A percentile compares a stretch with the other conserved stretches of the same genome.
Conservation (phyloP, 53 echinoderm and acorn worm genomes). For the Antedon mediterranea region DNA sequence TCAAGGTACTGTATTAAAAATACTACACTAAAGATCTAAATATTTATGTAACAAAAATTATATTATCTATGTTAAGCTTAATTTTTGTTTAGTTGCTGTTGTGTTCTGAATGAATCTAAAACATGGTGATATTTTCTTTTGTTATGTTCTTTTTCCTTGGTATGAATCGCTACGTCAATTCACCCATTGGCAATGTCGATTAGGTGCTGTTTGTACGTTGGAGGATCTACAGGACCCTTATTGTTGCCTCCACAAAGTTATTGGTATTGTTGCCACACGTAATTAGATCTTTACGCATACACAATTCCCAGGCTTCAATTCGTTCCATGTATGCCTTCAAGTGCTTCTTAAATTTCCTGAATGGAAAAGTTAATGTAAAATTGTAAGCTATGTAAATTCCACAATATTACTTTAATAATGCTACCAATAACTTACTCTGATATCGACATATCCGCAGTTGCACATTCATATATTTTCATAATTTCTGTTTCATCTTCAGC, state of each 20-base stretch:
- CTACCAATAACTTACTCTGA: constrained; percentile 19
- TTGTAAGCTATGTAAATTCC: too few species aligned
- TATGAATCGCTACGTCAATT: constrained; percentile 18
- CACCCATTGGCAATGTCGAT: constrained; percentile 33
- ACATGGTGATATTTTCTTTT: constrained; percentile 5
- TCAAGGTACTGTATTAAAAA: too few species aligned
- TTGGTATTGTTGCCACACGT: constrained; percentile 46
- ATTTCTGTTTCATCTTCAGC: constrained; percentile 1
- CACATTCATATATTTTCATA: constrained; percentile 17
- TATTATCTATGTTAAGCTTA: too few species aligned
- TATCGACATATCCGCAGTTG: constrained; percentile 17
- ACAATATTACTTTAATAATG: too few species aligned
- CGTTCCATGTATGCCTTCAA: constrained; percentile 15
- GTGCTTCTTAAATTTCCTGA: constrained; percentile 41
- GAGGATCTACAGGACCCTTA: constrained; percentile 49
- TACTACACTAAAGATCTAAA: too few species aligned
- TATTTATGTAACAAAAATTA: too few species aligned
- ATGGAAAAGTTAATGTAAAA: too few species aligned
- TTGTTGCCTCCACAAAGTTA: constrained; percentile 35
- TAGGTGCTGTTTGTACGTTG: constrained; percentile 16
- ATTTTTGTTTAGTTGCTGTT: too few species aligned
- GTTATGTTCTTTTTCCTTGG: constrained; percentile 12
- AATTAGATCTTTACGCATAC: constrained; percentile 14
- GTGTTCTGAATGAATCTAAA: too few species aligned
- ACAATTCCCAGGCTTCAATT: constrained; percentile 37